A percentile compares a stretch with the other conserved stretches of the same genome.
These are phyloP conservation scores for Zaprionus taronus DNA, from an alignment of 1,140 invertebrate genomes.

Conservation along the genomic window DNA sequence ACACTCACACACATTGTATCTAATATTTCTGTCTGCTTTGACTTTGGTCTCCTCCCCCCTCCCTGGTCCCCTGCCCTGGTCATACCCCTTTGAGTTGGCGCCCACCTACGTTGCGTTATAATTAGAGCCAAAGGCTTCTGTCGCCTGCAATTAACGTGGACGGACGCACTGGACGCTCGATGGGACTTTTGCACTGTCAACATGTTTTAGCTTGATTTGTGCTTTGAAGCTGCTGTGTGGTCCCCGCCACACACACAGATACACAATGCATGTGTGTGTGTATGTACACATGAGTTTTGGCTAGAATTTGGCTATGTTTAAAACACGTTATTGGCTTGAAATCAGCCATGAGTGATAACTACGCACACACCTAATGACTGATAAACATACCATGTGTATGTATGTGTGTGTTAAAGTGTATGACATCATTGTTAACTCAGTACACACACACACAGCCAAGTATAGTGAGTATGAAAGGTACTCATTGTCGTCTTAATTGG, in stretches of 20 bases:
- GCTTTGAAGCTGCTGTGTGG: slow-evolving; percentile 70
- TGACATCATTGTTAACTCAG: slow-evolving; percentile 45
- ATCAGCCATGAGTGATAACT: neutral
- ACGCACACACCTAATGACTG: neutral
- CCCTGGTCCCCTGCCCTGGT: no score
- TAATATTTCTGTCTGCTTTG: slow-evolving; percentile 37
- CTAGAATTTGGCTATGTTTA: neutral
- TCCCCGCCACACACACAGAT: slow-evolving; percentile 7
- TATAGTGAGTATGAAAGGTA: neutral
- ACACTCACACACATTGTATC: slow-evolving; percentile 10
- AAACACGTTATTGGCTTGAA: neutral
- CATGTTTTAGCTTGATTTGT: slow-evolving; percentile 63
- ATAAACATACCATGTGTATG: neutral
- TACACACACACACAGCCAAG: neutral
- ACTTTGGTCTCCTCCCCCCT: slow-evolving; percentile 28
- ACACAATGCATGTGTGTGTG: neutral
- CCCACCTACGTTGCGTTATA: slow-evolving; percentile 78
- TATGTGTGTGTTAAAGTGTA: neutral
- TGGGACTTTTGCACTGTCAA: slow-evolving; percentile 38
- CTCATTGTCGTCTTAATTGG: slow-evolving; percentile 39
- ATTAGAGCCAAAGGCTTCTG: slow-evolving; percentile 75
- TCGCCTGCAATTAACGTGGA: slow-evolving; percentile 67
- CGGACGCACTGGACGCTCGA: slow-evolving; percentile 56
- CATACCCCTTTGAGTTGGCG: slow-evolving; percentile 31
- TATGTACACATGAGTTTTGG: neutral